phyloP scores from a whole-genome alignment of 2,797 vertebrate genomes.

The Podarcis lilfordi region DNA sequence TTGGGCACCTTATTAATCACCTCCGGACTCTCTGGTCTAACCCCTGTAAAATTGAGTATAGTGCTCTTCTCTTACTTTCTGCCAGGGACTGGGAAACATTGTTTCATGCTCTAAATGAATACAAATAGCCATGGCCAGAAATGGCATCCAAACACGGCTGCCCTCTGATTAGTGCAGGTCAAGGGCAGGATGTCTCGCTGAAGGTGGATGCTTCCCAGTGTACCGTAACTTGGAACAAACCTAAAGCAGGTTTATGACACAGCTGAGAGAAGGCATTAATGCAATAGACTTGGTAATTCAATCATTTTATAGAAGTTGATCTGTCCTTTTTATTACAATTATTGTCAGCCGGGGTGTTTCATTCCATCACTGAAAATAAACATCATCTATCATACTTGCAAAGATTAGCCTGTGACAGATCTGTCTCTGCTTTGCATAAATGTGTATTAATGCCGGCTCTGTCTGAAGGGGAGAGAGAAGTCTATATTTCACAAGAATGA shows the following conservation, averaged over 20 bases:
- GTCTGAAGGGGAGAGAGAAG: slow-evolving; percentile 78
- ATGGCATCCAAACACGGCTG: slow-evolving; percentile 28
- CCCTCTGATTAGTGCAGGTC: slow-evolving; percentile 57
- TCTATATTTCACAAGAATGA: slow-evolving; percentile 85
- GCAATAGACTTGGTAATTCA: slow-evolving; percentile 95
- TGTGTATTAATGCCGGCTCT: slow-evolving; percentile 85
- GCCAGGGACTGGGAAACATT: not conserved
- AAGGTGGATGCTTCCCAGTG: slow-evolving; percentile 83
- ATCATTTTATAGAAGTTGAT: slow-evolving; percentile 93
- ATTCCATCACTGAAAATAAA: slow-evolving; percentile 98
- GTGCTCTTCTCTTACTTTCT: not conserved
- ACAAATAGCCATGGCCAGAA: slow-evolving; percentile 22
- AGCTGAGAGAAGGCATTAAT: slow-evolving; percentile 86
- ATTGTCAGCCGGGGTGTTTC: slow-evolving; percentile 92
- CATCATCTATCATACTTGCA: slow-evolving; percentile 98
- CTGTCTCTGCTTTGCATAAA: slow-evolving; percentile 91
- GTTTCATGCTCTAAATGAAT: not conserved
- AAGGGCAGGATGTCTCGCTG: slow-evolving; percentile 80
- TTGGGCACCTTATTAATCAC: not conserved
- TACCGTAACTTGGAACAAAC: slow-evolving; percentile 72
- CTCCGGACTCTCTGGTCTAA: not conserved
- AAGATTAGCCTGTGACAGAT: slow-evolving; percentile 95
- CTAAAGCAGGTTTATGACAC: slow-evolving; percentile 76
- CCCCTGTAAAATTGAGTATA: slow-evolving; percentile 10
- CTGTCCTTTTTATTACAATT: slow-evolving; percentile 98